Evolutionary conservation across 2,888 invertebrate species (phyloP).

Genomic region (Idaea dimidiata): DNA sequence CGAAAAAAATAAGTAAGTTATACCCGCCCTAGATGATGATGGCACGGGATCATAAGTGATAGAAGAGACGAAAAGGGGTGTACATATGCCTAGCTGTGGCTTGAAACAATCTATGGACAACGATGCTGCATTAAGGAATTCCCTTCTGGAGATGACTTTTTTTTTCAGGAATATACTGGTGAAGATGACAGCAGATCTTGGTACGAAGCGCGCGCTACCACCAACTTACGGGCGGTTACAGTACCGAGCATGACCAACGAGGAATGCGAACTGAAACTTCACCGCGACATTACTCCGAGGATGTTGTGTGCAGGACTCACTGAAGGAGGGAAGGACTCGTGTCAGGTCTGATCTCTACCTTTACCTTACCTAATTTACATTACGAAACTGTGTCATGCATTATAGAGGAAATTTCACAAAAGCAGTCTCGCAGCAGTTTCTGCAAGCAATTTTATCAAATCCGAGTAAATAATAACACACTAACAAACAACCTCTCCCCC

Average conservation of each 20-base stretch:
- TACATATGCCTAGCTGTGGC: not conserved
- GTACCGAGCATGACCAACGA: slow-evolving; percentile 28
- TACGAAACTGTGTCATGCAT: no score
- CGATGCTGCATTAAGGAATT: not conserved
- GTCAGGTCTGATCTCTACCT: slow-evolving; percentile 48
- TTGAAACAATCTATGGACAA: not conserved
- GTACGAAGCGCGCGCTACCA: slow-evolving; percentile 21
- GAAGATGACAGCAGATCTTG: not conserved
- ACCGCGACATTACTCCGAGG: slow-evolving; percentile 41
- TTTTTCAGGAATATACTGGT: slow-evolving; percentile 48
- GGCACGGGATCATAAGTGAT: not conserved
- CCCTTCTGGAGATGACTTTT: not conserved
- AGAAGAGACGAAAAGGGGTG: not conserved
- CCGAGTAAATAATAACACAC: no score
- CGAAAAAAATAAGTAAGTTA: not conserved
- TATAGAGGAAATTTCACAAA: no score
- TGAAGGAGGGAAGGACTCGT: slow-evolving; percentile 67
- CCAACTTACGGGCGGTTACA: slow-evolving; percentile 43
- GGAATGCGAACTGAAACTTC: slow-evolving; percentile 23
- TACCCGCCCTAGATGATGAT: not conserved
- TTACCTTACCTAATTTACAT: no score
- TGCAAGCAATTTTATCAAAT: no score
- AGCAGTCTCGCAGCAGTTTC: no score
- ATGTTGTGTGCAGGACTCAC: slow-evolving; percentile 66
- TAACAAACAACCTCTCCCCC: no score